Evolutionary conservation across 2,888 invertebrate species (phyloP).

Genomic region (Pardosa pseudoannulata): DNA sequence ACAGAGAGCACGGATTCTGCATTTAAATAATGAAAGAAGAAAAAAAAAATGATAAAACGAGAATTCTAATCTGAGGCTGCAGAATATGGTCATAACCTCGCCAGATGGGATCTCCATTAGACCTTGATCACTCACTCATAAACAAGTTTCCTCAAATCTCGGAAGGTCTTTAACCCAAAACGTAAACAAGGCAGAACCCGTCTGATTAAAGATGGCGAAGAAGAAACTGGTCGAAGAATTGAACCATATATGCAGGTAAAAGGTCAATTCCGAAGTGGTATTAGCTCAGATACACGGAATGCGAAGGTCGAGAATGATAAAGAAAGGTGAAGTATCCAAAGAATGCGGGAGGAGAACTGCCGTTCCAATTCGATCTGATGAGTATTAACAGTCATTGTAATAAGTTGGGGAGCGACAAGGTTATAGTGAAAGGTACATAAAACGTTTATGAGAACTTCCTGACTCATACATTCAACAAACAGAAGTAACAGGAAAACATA

Average conservation of each 20-base stretch:
- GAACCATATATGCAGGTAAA: slow-evolving; percentile 31
- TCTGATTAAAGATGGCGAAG: slow-evolving; percentile 18
- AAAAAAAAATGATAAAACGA: too few species aligned
- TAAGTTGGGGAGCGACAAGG: too few species aligned
- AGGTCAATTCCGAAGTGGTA: not conserved
- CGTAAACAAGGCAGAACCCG: slow-evolving; percentile 51
- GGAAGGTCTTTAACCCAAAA: slow-evolving; percentile 70
- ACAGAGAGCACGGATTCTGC: too few species aligned
- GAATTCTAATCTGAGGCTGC: not conserved
- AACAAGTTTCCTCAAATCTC: slow-evolving; percentile 21
- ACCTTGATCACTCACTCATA: slow-evolving; percentile 54
- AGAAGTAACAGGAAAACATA: too few species aligned
- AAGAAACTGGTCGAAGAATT: slow-evolving; percentile 22
- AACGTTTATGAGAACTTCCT: too few species aligned
- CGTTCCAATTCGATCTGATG: not conserved
- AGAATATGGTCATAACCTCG: slow-evolving; percentile 70
- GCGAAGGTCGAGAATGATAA: slow-evolving; percentile 30
- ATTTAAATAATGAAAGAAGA: too few species aligned
- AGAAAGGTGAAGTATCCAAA: not conserved
- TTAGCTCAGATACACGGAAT: not conserved
- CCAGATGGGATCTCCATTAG: slow-evolving; percentile 18
- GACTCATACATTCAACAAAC: too few species aligned
- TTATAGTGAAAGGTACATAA: too few species aligned
- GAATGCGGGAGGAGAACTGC: not conserved
- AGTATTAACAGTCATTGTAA: too few species aligned